Conservation (phyloP, 2,113 vertebrate species). For the Craseonycteris thonglongyai region DNA sequence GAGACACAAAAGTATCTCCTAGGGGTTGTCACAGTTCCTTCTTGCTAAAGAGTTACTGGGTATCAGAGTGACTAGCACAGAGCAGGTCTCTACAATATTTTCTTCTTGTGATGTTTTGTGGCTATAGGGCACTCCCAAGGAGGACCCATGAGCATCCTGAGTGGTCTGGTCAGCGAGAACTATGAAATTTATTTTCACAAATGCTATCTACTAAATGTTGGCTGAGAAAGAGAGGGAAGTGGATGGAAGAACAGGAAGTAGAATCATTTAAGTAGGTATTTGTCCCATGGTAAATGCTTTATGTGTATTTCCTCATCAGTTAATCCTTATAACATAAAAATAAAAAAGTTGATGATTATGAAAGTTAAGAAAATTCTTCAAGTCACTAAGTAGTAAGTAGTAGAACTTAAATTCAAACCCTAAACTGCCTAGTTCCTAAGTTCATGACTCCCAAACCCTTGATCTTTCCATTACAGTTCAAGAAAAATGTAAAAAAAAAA, state of each 20-base stretch:
- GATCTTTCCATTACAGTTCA: neutral
- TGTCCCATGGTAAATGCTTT: neutral
- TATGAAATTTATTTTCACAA: neutral
- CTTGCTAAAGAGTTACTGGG: neutral
- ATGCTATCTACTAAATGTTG: neutral
- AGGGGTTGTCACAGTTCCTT: neutral
- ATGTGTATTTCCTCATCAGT: neutral
- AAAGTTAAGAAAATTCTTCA: neutral
- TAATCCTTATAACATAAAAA: neutral
- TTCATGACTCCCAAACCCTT: neutral
- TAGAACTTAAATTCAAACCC: neutral
- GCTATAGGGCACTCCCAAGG: neutral
- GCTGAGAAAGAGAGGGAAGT: neutral
- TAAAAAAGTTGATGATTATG: neutral
- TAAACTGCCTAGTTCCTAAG: neutral
- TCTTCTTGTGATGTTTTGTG: neutral
- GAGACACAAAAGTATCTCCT: neutral
- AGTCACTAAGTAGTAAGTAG: neutral
- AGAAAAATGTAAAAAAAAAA: neutral
- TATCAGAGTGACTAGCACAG: neutral
- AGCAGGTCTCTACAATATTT: neutral
- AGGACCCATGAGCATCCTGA: neutral
- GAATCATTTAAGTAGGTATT: neutral
- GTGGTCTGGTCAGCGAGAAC: neutral
- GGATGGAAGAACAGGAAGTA: neutral